Evolutionary conservation across 1,140 invertebrate species (phyloP), one percentile per base, ranked within the genome.

Genomic region (Zaprionus ornatus): DNA sequence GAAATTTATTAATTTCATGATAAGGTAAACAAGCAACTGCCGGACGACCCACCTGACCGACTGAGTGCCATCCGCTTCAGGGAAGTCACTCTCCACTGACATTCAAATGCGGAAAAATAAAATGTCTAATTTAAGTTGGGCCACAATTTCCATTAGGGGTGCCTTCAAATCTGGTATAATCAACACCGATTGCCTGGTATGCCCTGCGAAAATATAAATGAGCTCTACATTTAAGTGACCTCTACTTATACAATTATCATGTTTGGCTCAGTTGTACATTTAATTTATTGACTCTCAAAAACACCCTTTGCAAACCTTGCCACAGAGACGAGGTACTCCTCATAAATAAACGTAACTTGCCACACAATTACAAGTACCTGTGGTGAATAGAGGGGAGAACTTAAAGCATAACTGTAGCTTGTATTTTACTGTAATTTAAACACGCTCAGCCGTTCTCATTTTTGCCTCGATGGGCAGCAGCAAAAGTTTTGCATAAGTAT

Each of bases 1-100:
- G 69, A 85, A 88, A 88, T 88, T 88, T 88, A 88, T 90, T 88
- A 88, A 90, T 88, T 90, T 85, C 71, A 59, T 81, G 85, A 88
- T 88, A 88, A 88, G 85, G 80, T 90, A 88, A 88, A 88, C 85
- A 88, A 84, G 42, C 50, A 10, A 68, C 76, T 72, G 68, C 35
- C 63, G 40, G 17, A n/a, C n/a, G 55, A 64, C 57, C 61, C 21
- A 10, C 32, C 67, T 37, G 42, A 52, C 64, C 25, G n/a, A 40
- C 67, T 37, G 42, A 52, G 62, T 64, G 45, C 57, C 10, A 74
- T 35, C 56, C 37, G 19, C 15, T 54, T 2, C 17, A 15, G 25
- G 12, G 23, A 56, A 21, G 10, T 17, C 9, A 48, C n/a, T 17
- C 21, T 7, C 37, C 37, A 25, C 48, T 57, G 35, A 63, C 57